Evolutionary conservation across 2,113 vertebrate species (phyloP).

Genomic region (Trochalopteron elliotii): DNA sequence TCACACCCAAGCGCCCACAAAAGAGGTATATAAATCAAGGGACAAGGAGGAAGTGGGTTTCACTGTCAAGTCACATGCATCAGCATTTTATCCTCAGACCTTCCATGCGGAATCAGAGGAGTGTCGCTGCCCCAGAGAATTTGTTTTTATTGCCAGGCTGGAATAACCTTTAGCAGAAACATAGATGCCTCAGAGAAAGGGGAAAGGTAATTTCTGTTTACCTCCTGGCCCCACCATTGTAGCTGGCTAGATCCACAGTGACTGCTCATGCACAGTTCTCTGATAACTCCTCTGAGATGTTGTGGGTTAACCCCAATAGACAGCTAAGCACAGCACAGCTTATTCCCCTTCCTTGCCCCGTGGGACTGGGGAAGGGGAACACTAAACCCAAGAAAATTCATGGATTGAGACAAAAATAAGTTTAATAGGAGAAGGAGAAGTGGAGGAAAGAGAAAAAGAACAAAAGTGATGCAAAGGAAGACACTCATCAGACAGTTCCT

Average conservation of each 20-base stretch:
- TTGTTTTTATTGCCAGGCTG: not conserved
- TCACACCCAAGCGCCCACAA: accelerated
- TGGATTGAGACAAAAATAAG: not conserved
- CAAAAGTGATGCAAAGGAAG: not conserved
- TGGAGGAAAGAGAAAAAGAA: not conserved
- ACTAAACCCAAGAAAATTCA: not conserved
- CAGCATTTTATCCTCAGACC: not conserved
- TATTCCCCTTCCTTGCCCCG: not conserved
- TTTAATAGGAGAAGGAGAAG: not conserved
- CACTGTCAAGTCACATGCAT: not conserved
- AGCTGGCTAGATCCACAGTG: not conserved
- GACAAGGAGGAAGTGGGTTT: not conserved
- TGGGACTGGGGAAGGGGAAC: not conserved
- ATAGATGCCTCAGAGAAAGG: not conserved
- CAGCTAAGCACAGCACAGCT: not conserved
- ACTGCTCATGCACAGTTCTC: not conserved
- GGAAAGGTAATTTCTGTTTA: not conserved
- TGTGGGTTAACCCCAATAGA: not conserved
- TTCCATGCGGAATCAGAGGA: too few relatives aligned
- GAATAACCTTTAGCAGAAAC: not conserved
- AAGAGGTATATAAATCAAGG: not conserved
- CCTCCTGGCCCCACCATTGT: accelerated
- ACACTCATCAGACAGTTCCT: not conserved
- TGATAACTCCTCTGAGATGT: not conserved
- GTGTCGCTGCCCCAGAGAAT: not conserved